Percentiles rank a stretch among this genome's conserved stretches.
Conservation (phyloP, 2,113 vertebrate species). For the Tragelaphus imberbis region DNA sequence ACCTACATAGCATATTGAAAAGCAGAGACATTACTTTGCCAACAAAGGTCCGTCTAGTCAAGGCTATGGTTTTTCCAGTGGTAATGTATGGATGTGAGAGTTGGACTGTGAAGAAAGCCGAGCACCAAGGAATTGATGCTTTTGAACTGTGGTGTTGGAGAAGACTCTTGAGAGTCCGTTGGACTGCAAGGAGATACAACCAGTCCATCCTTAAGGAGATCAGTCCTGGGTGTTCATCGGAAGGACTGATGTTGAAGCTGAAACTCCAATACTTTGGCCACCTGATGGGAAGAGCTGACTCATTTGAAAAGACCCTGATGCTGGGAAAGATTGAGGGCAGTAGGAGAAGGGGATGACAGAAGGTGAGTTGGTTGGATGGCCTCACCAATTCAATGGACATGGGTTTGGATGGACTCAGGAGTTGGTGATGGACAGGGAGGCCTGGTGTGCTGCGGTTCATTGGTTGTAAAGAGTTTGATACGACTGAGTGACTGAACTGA, state of each 20-base stretch:
- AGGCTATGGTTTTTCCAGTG: neutral
- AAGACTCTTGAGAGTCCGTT: neutral
- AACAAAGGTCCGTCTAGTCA: neutral
- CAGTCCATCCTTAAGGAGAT: neutral
- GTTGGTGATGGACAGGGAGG: neutral
- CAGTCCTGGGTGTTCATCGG: neutral
- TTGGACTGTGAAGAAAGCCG: neutral
- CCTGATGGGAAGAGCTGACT: neutral
- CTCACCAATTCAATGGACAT: neutral
- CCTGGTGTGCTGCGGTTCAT: neutral
- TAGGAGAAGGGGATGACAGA: neutral
- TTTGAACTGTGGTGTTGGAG: neutral
- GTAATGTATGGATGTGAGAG: neutral
- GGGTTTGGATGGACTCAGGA: neutral
- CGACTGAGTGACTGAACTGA: neutral
- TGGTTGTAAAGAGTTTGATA: fast-evolving
- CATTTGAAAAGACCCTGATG: neutral
- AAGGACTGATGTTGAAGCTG: neutral
- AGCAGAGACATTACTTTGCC: no score
- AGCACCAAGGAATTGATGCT: fast-evolving
- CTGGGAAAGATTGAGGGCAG: neutral
- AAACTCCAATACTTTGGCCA: neutral
- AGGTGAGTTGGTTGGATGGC: neutral
- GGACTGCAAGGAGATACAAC: neutral
- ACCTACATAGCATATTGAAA: no score